Conservation (phyloP, 2,888 invertebrate species). For the Drosophila prolongata region DNA sequence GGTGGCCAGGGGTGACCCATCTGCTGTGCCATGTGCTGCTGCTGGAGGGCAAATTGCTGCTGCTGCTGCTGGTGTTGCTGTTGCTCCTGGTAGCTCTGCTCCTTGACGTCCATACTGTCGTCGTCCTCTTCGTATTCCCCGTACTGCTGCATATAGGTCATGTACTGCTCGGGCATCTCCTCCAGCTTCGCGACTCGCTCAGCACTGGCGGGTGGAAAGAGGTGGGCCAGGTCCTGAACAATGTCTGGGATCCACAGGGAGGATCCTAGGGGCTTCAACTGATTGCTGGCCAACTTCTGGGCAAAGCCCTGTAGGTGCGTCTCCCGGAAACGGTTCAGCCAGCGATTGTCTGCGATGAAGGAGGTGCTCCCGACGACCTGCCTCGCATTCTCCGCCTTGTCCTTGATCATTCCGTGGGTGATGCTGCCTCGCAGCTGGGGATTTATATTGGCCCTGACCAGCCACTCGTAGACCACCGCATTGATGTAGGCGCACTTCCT, state of each 20-base stretch:
- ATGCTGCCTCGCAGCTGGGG: slow-evolving; percentile 81
- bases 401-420: slow-evolving; percentile 82
- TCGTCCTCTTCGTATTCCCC: slow-evolving; percentile 82
- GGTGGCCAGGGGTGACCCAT: slow-evolving; percentile 60
- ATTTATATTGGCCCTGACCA: slow-evolving; percentile 81
- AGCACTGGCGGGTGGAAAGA: slow-evolving; percentile 80
- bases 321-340: slow-evolving; percentile 82
- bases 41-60: slow-evolving; percentile 71
- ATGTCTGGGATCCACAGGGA: slow-evolving; percentile 82
- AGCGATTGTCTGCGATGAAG: slow-evolving; percentile 81
- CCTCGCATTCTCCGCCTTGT: slow-evolving; percentile 80
- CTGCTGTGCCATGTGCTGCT: slow-evolving; percentile 38
- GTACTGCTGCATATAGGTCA: slow-evolving; percentile 81
- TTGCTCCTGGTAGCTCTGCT: slow-evolving; percentile 72
- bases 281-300: slow-evolving; percentile 79
- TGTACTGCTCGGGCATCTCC: slow-evolving; percentile 81
- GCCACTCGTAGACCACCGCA: slow-evolving; percentile 83
- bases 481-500: slow-evolving; percentile 82
- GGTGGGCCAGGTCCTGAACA: slow-evolving; percentile 79
- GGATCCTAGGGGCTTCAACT: slow-evolving; percentile 78
- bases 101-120: slow-evolving; percentile 70
- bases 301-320: slow-evolving; percentile 81
- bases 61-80: slow-evolving; percentile 66
- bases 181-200: slow-evolving; percentile 80
- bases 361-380: slow-evolving; percentile 78